Conservation (phyloP, 2,888 invertebrate genomes). For the Drosophila pseudotalamancana region DNA sequence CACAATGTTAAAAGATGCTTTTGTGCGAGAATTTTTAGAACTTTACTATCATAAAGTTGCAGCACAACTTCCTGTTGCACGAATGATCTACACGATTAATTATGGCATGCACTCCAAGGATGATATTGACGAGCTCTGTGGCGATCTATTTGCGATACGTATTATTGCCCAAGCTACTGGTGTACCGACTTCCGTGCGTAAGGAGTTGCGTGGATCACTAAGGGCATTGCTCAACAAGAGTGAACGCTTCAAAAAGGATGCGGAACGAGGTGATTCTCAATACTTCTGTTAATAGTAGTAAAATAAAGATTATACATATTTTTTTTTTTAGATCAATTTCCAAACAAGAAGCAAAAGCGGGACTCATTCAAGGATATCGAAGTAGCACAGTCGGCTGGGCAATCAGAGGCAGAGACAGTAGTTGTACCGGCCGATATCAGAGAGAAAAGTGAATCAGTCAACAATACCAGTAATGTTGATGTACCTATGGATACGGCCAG, state of each 20-base stretch:
- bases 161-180: slow-evolving; percentile 84
- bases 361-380: slow-evolving; percentile 56
- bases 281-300: neutral
- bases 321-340: slow-evolving; percentile 64
- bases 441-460: slow-evolving; percentile 10
- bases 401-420: slow-evolving; percentile 20
- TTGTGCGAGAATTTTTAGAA: slow-evolving; percentile 94
- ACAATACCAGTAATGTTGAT: slow-evolving; percentile 25
- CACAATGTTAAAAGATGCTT: slow-evolving; percentile 92
- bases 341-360: slow-evolving; percentile 70
- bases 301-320: neutral
- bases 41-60: slow-evolving; percentile 93
- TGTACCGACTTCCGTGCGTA: slow-evolving; percentile 83
- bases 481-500: slow-evolving; percentile 47
- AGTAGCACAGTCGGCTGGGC: slow-evolving; percentile 22
- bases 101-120: slow-evolving; percentile 84
- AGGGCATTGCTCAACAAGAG: slow-evolving; percentile 82
- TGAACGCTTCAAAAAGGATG: slow-evolving; percentile 78
- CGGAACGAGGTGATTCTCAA: slow-evolving; percentile 71
- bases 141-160: slow-evolving; percentile 84
- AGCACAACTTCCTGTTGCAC: slow-evolving; percentile 83
- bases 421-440: slow-evolving; percentile 33
- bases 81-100: slow-evolving; percentile 84
- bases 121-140: slow-evolving; percentile 84
- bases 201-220: slow-evolving; percentile 82